A percentile compares a stretch with the other conserved stretches of the same genome.
Evolutionary conservation across 1,140 invertebrate species (phyloP).

Genomic region (Drosophila carrolli): DNA sequence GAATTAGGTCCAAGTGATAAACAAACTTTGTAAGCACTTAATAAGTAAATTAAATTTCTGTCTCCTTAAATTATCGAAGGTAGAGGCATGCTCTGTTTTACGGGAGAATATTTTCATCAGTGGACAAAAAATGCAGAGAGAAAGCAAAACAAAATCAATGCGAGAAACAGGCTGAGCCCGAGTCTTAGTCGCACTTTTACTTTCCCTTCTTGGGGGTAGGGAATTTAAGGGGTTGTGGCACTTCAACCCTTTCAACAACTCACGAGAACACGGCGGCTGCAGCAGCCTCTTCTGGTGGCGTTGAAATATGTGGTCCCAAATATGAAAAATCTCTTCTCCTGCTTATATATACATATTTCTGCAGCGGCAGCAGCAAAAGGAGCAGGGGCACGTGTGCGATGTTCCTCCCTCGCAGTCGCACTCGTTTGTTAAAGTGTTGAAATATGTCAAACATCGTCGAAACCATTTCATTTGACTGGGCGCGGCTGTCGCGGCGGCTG

Average conservation of each 20-base stretch:
- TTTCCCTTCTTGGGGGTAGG: constrained; percentile 34
- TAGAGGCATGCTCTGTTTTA: no score
- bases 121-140: constrained; percentile 33
- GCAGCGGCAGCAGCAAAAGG: constrained; percentile 28
- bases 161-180: constrained; percentile 30
- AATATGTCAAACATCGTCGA: constrained; percentile 80
- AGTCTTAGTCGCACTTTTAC: constrained; percentile 66
- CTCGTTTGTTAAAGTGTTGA: constrained; percentile 67
- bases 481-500: constrained; percentile 24
- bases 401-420: constrained; percentile 11
- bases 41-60: no score
- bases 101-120: background rate
- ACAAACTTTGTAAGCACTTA: no score
- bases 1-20: no score
- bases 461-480: constrained; percentile 75
- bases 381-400: constrained; percentile 40
- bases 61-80: no score
- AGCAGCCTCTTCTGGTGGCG: constrained; percentile 24
- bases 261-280: constrained; percentile 39
- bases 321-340: constrained; percentile 72
- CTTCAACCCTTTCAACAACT: constrained; percentile 72
- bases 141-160: constrained; percentile 74
- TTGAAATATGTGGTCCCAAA: constrained; percentile 74
- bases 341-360: constrained; percentile 39
- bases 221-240: constrained; percentile 9